These are phyloP conservation scores for Coenobita brevimanus DNA, from an alignment of 1,140 invertebrate genomes.

Conservation along the genomic window DNA sequence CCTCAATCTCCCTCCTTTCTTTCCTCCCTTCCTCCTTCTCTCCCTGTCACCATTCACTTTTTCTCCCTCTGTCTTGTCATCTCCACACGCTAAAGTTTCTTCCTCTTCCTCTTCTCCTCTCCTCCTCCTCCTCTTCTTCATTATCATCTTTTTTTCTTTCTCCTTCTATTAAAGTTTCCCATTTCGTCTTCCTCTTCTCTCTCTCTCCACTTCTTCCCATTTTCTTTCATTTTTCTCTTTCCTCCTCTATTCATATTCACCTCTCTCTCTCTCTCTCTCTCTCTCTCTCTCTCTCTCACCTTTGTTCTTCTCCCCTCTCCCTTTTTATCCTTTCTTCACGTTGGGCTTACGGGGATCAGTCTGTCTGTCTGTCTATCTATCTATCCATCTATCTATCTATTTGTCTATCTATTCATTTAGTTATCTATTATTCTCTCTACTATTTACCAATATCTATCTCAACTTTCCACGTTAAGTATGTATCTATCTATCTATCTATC, in stretches of 20 bases:
- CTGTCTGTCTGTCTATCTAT: too few relatives aligned
- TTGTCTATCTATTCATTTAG: too few relatives aligned
- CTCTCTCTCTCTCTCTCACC: too few relatives aligned
- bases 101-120: neutral
- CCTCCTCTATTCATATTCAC: neutral
- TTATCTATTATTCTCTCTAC: too few relatives aligned
- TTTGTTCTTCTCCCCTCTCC: too few relatives aligned
- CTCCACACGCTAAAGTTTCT: too few relatives aligned
- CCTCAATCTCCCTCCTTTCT: neutral
- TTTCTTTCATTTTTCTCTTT: too few relatives aligned
- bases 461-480: too few relatives aligned
- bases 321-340: neutral
- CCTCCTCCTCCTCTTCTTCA: neutral
- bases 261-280: neutral
- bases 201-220: neutral
- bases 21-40: neutral
- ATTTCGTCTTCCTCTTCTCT: neutral
- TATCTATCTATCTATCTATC: too few relatives aligned
- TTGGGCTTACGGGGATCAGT: neutral
- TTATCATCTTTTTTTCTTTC: conserved; percentile 28
- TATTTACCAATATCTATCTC: too few relatives aligned
- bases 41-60: neutral
- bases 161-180: neutral
- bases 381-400: too few relatives aligned
- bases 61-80: neutral